Evolutionary conservation across 2,113 vertebrate genomes (phyloP), one percentile per base, ranked within the genome.

Genomic region (Lepus europaeus): DNA sequence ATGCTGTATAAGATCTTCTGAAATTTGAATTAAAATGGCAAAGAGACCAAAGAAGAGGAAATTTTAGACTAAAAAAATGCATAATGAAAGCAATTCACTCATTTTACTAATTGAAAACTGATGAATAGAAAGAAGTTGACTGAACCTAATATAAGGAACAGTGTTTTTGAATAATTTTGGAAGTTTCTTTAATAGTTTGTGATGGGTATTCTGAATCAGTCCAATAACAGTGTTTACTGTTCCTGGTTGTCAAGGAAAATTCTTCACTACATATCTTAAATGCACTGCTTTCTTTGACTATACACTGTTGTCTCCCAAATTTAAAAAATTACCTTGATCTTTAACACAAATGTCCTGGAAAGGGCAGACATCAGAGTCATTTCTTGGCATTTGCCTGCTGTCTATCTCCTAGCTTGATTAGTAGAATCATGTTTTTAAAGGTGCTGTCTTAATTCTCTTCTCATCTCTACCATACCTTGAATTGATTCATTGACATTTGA

Each of bases 241-340:
- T 22, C 13, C 14, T 83, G 11, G 6, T 36, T 90, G 13, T 64
- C 39, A 78, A 64, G 39, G 51, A 61, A 85, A 78, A 27, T 25
- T 85, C 19, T 88, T 92, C 39, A 83, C 86, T 89, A 27, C 17
- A 39, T 31, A 87, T 3, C 8, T 78, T 22, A 90, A 69, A 90
- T 59, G 23, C 20, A 36, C 11, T 88, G 36, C 59, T 93, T 95
- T 76, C 45, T 90, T 94, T 74, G 25, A 91, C 6, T 10, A 64
- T 56, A 20, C 27, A 73, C 51, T 61, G 12, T 23, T 92, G 27
- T 72, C 29, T 53, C 25, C 25, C 49, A 83, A 63, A 53, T 89
- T 89, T 94, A 59, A 86, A 92, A 90, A 92, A 90, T 93, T 91
- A 90, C 23, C 56, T 88, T 93, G 64, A 31, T 92, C 59, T 90